These are phyloP conservation scores for Brachystomella parvula DNA, from an alignment of 1,140 invertebrate genomes.

Conservation along the genomic window DNA sequence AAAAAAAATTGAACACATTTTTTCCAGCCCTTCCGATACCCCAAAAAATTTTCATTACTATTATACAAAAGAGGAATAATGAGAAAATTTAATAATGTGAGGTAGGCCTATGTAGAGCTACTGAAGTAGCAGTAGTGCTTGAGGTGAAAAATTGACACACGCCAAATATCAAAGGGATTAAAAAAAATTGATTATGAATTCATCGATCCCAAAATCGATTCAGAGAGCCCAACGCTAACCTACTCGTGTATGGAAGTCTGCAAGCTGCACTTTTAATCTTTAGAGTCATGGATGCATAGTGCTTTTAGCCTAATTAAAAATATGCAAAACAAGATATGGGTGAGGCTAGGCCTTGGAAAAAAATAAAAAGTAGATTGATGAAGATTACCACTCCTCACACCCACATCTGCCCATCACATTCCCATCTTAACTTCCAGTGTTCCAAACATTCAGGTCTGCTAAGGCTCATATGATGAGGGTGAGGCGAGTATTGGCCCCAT, in stretches of 20 bases:
- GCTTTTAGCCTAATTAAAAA: background rate
- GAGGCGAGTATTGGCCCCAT: too few relatives aligned
- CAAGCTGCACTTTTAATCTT: background rate
- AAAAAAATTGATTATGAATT: background rate
- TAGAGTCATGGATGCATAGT: background rate
- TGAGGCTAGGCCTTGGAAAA: background rate
- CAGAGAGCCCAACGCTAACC: too few relatives aligned
- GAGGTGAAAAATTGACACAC: background rate
- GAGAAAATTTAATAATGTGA: too few relatives aligned
- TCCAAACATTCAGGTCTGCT: background rate
- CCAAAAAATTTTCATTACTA: background rate
- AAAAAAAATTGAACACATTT: background rate
- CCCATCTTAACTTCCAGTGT: background rate
- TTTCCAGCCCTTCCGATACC: background rate
- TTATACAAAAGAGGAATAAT: background rate
- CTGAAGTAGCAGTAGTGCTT: background rate
- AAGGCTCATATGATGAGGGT: background rate
- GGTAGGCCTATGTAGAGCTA: background rate
- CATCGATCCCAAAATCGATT: background rate
- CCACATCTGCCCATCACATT: background rate
- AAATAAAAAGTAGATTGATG: constrained; percentile 1
- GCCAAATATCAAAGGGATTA: background rate
- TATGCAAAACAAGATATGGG: background rate
- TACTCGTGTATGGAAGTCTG: background rate
- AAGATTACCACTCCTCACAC: too few relatives aligned